These are phyloP conservation scores for Latrodectus elegans DNA, from an alignment of 2,888 invertebrate genomes.

Conservation along the genomic window DNA sequence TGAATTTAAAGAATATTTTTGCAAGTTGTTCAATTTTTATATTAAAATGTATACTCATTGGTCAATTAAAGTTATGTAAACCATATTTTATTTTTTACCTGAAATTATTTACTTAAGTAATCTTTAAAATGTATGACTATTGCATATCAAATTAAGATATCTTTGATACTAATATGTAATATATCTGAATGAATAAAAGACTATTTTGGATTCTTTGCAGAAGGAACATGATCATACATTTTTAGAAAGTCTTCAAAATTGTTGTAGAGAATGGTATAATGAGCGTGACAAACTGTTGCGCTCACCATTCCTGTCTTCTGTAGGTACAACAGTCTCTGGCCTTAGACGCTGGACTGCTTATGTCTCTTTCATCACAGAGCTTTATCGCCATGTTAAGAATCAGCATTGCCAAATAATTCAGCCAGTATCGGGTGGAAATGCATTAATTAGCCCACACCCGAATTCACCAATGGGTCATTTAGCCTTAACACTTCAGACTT, in stretches of 20 bases:
- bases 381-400: conserved; percentile 85
- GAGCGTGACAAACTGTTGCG: conserved; percentile 83
- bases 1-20: too few relatives aligned
- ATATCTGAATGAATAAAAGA: too few relatives aligned
- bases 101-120: too few relatives aligned
- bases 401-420: conserved; percentile 78
- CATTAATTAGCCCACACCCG: conserved; percentile 30
- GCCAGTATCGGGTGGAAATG: conserved; percentile 75
- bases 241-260: conserved; percentile 90
- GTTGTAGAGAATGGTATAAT: conserved; percentile 92
- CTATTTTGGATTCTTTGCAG: conserved; percentile 73
- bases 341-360: conserved; percentile 84
- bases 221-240: conserved; percentile 91
- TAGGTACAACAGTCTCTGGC: conserved; percentile 46
- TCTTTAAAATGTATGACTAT: too few relatives aligned
- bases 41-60: too few relatives aligned
- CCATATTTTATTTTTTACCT: too few relatives aligned
- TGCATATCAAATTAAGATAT: too few relatives aligned
- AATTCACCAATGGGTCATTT: conserved; percentile 55
- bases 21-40: too few relatives aligned
- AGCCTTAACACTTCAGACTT: conserved; percentile 76
- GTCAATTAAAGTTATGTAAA: too few relatives aligned
- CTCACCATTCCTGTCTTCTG: conserved; percentile 47
- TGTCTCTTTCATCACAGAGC: conserved; percentile 91
- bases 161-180: too few relatives aligned